These are phyloP conservation scores for Halocynthia aurantium DNA, from an alignment of 23 tunicate species.

Conservation along the genomic window DNA sequence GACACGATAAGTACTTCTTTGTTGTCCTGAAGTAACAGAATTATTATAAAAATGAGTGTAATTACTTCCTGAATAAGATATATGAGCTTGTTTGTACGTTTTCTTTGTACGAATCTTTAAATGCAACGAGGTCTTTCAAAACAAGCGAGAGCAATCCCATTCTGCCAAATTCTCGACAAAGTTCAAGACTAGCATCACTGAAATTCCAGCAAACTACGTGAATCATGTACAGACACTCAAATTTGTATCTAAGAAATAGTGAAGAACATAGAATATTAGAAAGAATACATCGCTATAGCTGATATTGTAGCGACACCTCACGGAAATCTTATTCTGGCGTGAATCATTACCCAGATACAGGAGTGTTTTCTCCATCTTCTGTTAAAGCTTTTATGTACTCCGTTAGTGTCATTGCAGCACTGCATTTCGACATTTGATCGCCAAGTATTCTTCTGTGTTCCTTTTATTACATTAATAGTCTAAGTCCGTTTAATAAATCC, in stretches of 20 bases:
- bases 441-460: constrained; percentile 38
- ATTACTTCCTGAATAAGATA: background rate
- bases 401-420: constrained; percentile 6
- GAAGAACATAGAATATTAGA: no score
- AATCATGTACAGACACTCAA: constrained; percentile 20
- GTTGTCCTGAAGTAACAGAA: no score
- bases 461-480: background rate
- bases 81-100: background rate
- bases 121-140: constrained; percentile 24
- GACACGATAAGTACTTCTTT: background rate
- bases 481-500: background rate
- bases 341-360: constrained; percentile 31
- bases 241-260: constrained; percentile 7
- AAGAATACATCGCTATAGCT: no score
- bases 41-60: background rate
- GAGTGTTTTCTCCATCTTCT: constrained; percentile 26
- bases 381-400: constrained; percentile 40
- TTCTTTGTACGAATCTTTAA: constrained; percentile 16
- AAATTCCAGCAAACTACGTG: constrained; percentile 30
- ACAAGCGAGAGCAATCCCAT: constrained; percentile 22
- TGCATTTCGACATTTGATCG: constrained; percentile 27
- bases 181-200: constrained; percentile 31
- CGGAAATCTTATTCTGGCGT: no score
- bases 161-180: constrained; percentile 26
- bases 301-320: no score